Evolutionary conservation across 2,113 vertebrate species (phyloP), one percentile per base, ranked within the genome.

Genomic region (Chloebia gouldiae): DNA sequence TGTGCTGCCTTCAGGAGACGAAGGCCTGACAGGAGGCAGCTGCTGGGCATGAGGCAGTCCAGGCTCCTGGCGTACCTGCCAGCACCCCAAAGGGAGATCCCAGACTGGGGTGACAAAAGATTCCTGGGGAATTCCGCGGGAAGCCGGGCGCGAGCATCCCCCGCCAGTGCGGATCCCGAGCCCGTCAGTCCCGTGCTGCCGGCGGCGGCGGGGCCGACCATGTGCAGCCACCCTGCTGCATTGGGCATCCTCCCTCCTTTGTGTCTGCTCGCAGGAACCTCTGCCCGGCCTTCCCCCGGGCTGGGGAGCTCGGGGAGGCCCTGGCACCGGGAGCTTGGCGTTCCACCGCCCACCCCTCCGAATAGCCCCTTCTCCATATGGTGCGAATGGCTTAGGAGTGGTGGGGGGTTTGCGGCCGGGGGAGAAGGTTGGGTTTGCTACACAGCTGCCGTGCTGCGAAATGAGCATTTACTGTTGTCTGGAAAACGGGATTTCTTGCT

Each of bases 221-320:
- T 94, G 94, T 80, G 92, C 66, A 18, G 78, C 60, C 81, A 42
- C 72, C 73, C 70, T 72, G 76, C 93, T 95, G 92, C 91, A 75
- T 24, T 3, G 78, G 79, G 93, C 72, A 31, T 8, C 88, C 71
- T 90, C 81, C 77, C 31, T 60, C 13, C 94, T 81, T 89, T 87
- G 82, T 93, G 93, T 60, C 51, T 4, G 30, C 49, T 1, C 16
- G 68, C 3, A 42, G 80, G 35, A 50, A 6, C 5, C 86, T 45
- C 60, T 86, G 69, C 27, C 27, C 7, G 12, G 76, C 80, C 47
- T 66, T 25, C 31, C 79, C 15, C 44, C 0, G 20, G 65, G 31
- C 53, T 39, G 14, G 0, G 12, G 16, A 10, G 81, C 73, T 83
- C 3, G 0, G 47, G 33, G 31, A 65, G 40, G 27, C 13, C 72